Conservation (phyloP, 2,797 vertebrate genomes). For the Eulemur rubriventer region DNA sequence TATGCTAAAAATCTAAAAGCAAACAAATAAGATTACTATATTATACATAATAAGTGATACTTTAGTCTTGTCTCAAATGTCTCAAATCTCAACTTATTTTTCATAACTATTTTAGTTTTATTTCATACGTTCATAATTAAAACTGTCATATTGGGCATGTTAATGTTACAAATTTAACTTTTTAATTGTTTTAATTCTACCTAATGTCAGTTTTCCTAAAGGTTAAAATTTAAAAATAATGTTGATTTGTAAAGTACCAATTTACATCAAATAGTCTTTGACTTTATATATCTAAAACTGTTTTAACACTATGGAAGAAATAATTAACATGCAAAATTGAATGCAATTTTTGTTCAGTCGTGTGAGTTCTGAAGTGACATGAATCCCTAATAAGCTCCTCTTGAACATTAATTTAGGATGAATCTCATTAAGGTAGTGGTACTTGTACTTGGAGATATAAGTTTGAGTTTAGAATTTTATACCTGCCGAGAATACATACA, state of each 20-base stretch:
- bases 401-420: constrained; percentile 35
- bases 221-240: constrained; percentile 31
- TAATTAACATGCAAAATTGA: constrained; percentile 54
- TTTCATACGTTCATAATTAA: constrained; percentile 3
- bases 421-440: constrained; percentile 25
- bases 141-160: not conserved
- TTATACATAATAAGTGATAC: not conserved
- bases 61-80: constrained; percentile 14
- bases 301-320: constrained; percentile 45
- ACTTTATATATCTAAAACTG: constrained; percentile 26
- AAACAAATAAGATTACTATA: not conserved
- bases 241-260: constrained; percentile 1
- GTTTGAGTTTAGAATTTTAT: not conserved
- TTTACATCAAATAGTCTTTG: constrained; percentile 20
- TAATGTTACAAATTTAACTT: not conserved
- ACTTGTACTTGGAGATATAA: not conserved
- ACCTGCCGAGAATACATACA: not conserved
- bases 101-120: constrained; percentile 29
- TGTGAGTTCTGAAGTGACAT: constrained; percentile 22
- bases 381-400: constrained; percentile 23
- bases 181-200: constrained; percentile 48
- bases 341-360: constrained; percentile 53
- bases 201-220: not conserved
- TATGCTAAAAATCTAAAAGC: constrained; percentile 17
- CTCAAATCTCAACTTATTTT: constrained; percentile 21